Conservation (phyloP, 1,140 invertebrate genomes). For the Bombus superbus region DNA sequence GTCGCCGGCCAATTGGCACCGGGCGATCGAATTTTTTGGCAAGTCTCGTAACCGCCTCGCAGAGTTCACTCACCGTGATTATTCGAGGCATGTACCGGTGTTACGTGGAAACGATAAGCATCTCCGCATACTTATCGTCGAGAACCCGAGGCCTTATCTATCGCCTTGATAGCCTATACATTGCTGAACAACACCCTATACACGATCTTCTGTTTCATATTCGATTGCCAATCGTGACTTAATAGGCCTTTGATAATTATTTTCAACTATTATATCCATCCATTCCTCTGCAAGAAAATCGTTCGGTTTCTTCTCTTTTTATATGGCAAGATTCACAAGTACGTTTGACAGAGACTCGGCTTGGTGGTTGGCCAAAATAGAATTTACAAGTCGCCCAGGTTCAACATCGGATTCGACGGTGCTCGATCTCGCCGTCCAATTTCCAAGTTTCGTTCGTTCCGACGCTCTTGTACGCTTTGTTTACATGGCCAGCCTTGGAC, state of each 20-base stretch:
- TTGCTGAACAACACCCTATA: not conserved
- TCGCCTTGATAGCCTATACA: slow-evolving; percentile 14
- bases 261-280: not conserved
- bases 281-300: not conserved
- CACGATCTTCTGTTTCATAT: not conserved
- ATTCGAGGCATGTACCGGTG: slow-evolving; percentile 45
- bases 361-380: not conserved
- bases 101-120: slow-evolving; percentile 59
- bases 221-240: not conserved
- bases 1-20: slow-evolving; percentile 8
- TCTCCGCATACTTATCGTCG: slow-evolving; percentile 41
- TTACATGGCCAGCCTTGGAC: not conserved
- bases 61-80: slow-evolving; percentile 60
- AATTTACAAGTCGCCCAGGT: not conserved
- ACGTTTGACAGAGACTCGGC: not conserved
- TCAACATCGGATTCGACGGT: not conserved
- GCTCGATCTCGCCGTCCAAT: not conserved
- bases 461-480: not conserved
- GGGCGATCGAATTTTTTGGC: slow-evolving; percentile 11
- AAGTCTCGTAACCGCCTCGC: slow-evolving; percentile 7
- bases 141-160: slow-evolving; percentile 43
- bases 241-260: not conserved
- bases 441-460: not conserved
- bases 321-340: not conserved
- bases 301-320: not conserved